These are phyloP conservation scores for Chymomyza caudatula DNA, from an alignment of 2,888 invertebrate species.

Conservation along the genomic window DNA sequence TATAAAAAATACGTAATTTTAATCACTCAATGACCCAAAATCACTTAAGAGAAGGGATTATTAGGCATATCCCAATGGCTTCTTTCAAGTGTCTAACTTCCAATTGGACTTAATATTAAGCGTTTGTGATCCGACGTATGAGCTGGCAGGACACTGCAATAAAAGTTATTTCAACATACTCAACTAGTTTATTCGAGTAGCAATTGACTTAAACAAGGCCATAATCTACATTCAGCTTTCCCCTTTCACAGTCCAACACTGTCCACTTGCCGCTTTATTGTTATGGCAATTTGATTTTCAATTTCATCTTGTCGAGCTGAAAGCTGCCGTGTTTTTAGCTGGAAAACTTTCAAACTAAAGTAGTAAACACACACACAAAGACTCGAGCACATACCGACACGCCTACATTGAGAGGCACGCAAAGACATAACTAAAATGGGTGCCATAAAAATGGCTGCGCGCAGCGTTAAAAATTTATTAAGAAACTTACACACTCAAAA, in stretches of 20 bases:
- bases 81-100: too few relatives aligned
- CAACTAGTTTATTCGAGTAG: not conserved
- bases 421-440: not conserved
- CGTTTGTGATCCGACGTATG: too few relatives aligned
- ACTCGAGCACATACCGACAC: not conserved
- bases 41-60: too few relatives aligned
- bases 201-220: not conserved
- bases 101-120: too few relatives aligned
- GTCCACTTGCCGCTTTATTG: not conserved
- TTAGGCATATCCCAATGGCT: too few relatives aligned
- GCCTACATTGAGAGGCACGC: not conserved
- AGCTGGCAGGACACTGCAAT: not conserved
- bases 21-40: too few relatives aligned
- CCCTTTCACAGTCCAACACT: not conserved
- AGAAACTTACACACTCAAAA: constrained; percentile 40
- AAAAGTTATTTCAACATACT: not conserved
- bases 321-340: too few relatives aligned
- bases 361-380: not conserved
- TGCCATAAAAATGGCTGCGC: not conserved
- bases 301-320: not conserved
- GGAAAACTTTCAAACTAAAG: not conserved
- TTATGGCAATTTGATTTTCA: not conserved
- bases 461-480: constrained; percentile 38
- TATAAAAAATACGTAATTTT: too few relatives aligned
- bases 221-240: not conserved